A percentile compares a stretch with the other conserved stretches of the same genome.
Conservation (phyloP, 2,797 vertebrate genomes). For the Mus caroli region DNA sequence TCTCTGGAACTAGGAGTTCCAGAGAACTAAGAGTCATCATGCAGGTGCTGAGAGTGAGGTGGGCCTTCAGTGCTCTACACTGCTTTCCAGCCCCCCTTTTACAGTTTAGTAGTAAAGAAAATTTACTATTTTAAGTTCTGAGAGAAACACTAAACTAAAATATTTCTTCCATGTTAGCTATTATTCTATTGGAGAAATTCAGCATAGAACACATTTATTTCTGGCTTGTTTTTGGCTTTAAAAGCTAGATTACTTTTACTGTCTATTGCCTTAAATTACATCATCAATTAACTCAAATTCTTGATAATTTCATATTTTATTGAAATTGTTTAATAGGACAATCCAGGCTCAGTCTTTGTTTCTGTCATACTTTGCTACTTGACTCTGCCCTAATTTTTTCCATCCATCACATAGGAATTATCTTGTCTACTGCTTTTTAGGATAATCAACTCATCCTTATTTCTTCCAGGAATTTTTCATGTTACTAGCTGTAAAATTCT, state of each 20-base stretch:
- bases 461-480: background rate
- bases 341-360: background rate
- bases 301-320: background rate
- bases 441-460: background rate
- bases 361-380: rapidly evolving
- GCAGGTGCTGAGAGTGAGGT: too few species aligned
- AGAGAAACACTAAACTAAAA: background rate
- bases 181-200: background rate
- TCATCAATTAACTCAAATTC: background rate
- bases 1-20: background rate
- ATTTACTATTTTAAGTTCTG: background rate
- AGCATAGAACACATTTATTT: background rate
- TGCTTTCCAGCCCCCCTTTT: background rate
- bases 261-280: background rate
- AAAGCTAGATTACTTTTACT: background rate
- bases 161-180: background rate
- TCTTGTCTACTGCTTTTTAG: background rate
- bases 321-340: background rate
- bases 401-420: background rate
- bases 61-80: too few species aligned
- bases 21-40: background rate
- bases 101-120: background rate
- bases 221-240: background rate
- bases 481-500: background rate
- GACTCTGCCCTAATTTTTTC: background rate